Evolutionary conservation across 2,888 invertebrate genomes (phyloP).

Genomic region (Cepaea hortensis): DNA sequence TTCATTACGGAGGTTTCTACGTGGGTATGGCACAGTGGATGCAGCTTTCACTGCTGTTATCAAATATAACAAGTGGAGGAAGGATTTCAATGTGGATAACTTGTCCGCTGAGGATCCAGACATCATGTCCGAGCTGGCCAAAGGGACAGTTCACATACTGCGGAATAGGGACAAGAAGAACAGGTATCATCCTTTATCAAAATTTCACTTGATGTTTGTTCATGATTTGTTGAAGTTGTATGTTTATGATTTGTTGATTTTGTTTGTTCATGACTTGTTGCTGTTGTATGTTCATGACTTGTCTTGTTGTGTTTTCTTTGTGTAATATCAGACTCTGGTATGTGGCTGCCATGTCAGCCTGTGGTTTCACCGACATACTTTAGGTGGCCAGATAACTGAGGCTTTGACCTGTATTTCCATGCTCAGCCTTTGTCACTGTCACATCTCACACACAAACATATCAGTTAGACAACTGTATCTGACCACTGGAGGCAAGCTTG

Average conservation of each 20-base stretch:
- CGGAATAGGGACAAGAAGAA: slow-evolving; percentile 81
- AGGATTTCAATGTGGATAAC: slow-evolving; percentile 83
- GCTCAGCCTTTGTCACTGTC: no score
- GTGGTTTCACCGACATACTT: no score
- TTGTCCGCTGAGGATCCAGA: slow-evolving; percentile 79
- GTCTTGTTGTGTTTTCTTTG: no score
- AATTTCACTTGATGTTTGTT: background rate
- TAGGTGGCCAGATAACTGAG: no score
- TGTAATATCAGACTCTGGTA: no score
- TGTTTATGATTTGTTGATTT: background rate
- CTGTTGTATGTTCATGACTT: no score
- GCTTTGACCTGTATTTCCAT: no score
- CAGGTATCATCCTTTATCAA: slow-evolving; percentile 54
- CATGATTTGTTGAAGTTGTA: background rate
- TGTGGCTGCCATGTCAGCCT: no score
- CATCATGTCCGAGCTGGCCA: slow-evolving; percentile 80
- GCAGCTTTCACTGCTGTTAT: slow-evolving; percentile 77
- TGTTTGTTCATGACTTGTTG: background rate
- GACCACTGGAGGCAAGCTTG: no score
- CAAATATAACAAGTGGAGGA: slow-evolving; percentile 82
- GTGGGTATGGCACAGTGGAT: slow-evolving; percentile 86
- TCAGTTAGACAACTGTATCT: no score
- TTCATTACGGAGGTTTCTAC: slow-evolving; percentile 82
- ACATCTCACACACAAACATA: no score
- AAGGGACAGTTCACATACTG: slow-evolving; percentile 83